A percentile compares a stretch with the other conserved stretches of the same genome.
Conservation (phyloP, 2,888 invertebrate genomes). For the Drosophila kambysellisi region DNA sequence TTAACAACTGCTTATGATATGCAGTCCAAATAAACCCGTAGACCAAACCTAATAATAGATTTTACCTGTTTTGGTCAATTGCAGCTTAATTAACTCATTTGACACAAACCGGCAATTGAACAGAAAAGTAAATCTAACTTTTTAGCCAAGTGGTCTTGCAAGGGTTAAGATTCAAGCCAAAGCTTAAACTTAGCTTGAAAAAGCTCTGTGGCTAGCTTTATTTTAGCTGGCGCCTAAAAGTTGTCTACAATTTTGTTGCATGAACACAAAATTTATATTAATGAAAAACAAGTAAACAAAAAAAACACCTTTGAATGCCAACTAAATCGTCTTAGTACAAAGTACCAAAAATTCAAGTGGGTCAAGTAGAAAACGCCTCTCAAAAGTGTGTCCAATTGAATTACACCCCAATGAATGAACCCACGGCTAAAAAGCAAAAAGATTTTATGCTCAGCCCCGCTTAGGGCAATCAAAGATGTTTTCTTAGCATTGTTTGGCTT, state of each 20-base stretch:
- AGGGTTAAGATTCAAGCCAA: constrained; percentile 23
- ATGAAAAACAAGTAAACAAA: background rate
- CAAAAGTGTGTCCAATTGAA: constrained; percentile 20
- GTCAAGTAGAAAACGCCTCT: constrained; percentile 33
- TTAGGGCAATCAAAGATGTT: constrained; percentile 19
- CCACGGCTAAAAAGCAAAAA: constrained; percentile 3
- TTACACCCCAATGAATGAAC: constrained; percentile 3
- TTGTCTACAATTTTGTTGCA: background rate
- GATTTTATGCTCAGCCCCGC: constrained; percentile 10
- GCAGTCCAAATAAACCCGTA: constrained; percentile 1
- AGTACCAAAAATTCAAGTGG: constrained; percentile 25
- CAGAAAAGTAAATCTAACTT: background rate
- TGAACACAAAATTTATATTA: background rate
- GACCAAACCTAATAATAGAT: constrained; percentile 2
- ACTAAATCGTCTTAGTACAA: constrained; percentile 21
- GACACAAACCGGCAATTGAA: background rate
- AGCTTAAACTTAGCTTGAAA: constrained; percentile 18
- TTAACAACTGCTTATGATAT: background rate
- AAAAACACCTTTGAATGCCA: background rate
- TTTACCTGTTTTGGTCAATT: constrained; percentile 7
- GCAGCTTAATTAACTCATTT: constrained; percentile 21
- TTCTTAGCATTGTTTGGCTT: constrained; percentile 20
- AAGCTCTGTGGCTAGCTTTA: constrained; percentile 8
- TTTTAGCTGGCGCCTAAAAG: constrained; percentile 23
- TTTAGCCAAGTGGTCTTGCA: background rate